Conservation (phyloP, 1,140 invertebrate genomes). For the Lithobius niger region DNA sequence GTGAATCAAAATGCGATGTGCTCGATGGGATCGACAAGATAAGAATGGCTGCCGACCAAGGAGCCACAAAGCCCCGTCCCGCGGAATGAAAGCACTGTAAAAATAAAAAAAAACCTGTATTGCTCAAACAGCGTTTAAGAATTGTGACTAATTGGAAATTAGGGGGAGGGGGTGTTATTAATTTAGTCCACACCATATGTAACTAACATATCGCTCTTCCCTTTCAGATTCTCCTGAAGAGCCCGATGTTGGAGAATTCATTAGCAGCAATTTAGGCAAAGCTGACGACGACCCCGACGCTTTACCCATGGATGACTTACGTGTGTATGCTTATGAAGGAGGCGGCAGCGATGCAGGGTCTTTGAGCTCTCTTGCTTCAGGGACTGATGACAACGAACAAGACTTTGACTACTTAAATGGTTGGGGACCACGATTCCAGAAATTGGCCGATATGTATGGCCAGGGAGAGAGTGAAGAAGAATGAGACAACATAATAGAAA, state of each 20-base stretch:
- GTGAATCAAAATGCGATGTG: too few relatives aligned
- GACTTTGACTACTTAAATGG: slow-evolving; percentile 39
- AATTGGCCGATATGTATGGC: slow-evolving; percentile 38
- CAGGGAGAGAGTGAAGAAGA: slow-evolving; percentile 18
- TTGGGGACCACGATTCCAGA: slow-evolving; percentile 40
- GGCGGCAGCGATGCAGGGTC: slow-evolving; percentile 86
- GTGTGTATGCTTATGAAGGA: slow-evolving; percentile 92
- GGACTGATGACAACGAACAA: slow-evolving; percentile 40
- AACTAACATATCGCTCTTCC: too few relatives aligned
- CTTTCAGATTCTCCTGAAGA: slow-evolving; percentile 40
- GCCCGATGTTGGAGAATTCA: slow-evolving; percentile 79
- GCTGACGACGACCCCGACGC: slow-evolving; percentile 80
- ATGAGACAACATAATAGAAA: slow-evolving; percentile 1
- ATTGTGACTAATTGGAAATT: too few relatives aligned
- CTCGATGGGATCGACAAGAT: too few relatives aligned
- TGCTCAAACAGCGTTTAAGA: too few relatives aligned
- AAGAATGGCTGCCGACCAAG: too few relatives aligned
- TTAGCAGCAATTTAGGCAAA: slow-evolving; percentile 73
- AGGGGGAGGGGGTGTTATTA: too few relatives aligned
- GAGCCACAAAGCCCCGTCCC: too few relatives aligned
- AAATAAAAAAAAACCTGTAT: too few relatives aligned
- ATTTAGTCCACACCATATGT: too few relatives aligned
- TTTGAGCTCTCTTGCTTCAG: slow-evolving; percentile 80
- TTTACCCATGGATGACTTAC: slow-evolving; percentile 83
- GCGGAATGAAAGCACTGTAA: too few relatives aligned